Evolutionary conservation across 1,140 invertebrate species (phyloP).

Genomic region (Agraylea sexmaculata): DNA sequence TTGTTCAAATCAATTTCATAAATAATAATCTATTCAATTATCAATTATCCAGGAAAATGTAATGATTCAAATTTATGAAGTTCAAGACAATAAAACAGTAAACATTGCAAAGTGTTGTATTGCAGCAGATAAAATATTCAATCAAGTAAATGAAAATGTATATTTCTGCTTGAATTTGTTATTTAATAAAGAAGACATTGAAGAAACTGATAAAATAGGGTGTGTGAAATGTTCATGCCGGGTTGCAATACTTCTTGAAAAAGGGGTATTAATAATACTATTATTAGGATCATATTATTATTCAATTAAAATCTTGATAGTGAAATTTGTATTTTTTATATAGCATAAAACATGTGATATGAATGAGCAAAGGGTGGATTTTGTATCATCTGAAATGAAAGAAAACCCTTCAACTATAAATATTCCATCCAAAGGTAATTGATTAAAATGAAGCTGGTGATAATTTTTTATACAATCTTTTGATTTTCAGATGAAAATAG

Average conservation of each 20-base stretch:
- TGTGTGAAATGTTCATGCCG: not conserved
- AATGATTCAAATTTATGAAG: conserved; percentile 7
- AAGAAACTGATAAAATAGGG: not conserved
- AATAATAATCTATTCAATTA: not conserved
- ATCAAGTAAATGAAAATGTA: not conserved
- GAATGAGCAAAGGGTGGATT: too few relatives aligned
- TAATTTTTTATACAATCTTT: too few relatives aligned
- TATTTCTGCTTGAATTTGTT: not conserved
- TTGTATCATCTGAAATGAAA: too few relatives aligned
- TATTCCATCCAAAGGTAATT: too few relatives aligned
- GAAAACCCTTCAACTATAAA: too few relatives aligned
- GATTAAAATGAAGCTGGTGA: too few relatives aligned
- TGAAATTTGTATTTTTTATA: too few relatives aligned
- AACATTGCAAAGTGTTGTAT: conserved; percentile 1
- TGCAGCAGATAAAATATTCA: not conserved
- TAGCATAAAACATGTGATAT: too few relatives aligned
- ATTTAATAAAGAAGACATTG: not conserved
- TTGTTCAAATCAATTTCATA: not conserved
- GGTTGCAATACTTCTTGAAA: too few relatives aligned
- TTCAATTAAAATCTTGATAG: not conserved
- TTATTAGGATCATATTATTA: not conserved
- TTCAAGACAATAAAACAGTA: not conserved
- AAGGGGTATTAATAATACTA: too few relatives aligned
- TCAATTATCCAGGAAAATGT: conserved; percentile 3
- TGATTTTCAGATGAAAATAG: too few relatives aligned